Conservation (phyloP, 2,888 invertebrate genomes). For the Trypoxylon attenuatum region DNA sequence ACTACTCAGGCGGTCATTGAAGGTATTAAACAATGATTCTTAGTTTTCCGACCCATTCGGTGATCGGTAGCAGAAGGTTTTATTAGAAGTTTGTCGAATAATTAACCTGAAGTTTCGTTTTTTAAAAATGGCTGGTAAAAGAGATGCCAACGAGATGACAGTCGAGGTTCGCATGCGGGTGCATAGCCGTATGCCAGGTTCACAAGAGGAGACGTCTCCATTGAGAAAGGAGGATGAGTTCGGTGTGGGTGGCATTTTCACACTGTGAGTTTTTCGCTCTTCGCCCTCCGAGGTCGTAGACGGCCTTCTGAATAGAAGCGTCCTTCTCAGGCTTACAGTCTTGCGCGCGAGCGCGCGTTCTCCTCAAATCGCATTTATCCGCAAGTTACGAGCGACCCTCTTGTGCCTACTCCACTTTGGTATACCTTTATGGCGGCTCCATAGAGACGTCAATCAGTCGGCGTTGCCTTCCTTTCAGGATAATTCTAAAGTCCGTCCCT, state of each 20-base stretch:
- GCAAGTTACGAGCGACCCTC: slow-evolving; percentile 65
- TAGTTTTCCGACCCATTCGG: no score
- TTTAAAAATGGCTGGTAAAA: background rate
- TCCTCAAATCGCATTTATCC: slow-evolving; percentile 69
- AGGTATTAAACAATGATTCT: no score
- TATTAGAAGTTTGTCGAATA: background rate
- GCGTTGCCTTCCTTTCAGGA: slow-evolving; percentile 66
- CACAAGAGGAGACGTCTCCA: slow-evolving; percentile 51
- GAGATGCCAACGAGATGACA: slow-evolving; percentile 5
- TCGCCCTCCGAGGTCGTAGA: slow-evolving; percentile 45
- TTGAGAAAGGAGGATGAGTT: slow-evolving; percentile 41
- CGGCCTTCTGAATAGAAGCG: slow-evolving; percentile 55
- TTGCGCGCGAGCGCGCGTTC: slow-evolving; percentile 34
- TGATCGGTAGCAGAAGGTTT: no score
- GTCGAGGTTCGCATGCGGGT: slow-evolving; percentile 17
- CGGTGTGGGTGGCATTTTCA: slow-evolving; percentile 69
- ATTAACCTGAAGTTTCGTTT: background rate
- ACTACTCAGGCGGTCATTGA: no score
- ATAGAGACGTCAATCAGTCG: slow-evolving; percentile 71
- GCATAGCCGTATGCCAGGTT: no score
- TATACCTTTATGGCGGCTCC: slow-evolving; percentile 62
- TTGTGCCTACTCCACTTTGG: slow-evolving; percentile 65
- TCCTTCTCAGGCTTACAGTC: slow-evolving; percentile 13
- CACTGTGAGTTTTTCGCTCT: slow-evolving; percentile 56
- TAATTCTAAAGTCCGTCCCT: slow-evolving; percentile 65